Percentiles rank a stretch among this genome's conserved stretches.
Evolutionary conservation across 2,113 vertebrate species (phyloP).

Genomic region (Hippoglossus stenolepis): DNA sequence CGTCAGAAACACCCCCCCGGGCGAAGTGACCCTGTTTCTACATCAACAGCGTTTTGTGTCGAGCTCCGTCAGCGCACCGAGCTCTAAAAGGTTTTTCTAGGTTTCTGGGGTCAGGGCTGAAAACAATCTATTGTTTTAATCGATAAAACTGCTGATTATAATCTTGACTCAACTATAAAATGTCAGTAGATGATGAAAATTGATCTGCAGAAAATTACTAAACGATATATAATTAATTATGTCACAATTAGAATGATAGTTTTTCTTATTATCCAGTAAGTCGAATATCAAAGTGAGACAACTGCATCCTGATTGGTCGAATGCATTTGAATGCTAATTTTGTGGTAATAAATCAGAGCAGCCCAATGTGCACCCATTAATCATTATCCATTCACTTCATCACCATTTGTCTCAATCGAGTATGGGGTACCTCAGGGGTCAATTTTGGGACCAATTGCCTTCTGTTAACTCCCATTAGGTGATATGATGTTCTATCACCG

Average conservation of each 20-base stretch:
- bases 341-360: not conserved
- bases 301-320: no score
- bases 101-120: not conserved
- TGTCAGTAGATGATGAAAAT: not conserved
- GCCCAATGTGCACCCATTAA: not conserved
- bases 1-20: not conserved
- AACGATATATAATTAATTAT: not conserved
- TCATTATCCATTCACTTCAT: not conserved
- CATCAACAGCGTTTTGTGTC: not conserved
- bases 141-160: not conserved
- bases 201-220: not conserved
- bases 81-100: not conserved
- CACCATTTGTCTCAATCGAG: not conserved
- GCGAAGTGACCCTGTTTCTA: slow-evolving; percentile 14
- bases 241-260: no score
- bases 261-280: no score
- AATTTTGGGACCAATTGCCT: not conserved
- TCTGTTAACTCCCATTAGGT: not conserved
- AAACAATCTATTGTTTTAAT: not conserved
- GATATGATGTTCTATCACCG: not conserved
- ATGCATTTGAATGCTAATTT: not conserved
- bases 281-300: no score
- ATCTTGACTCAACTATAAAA: not conserved
- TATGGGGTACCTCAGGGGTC: not conserved
- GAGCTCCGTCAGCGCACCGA: not conserved